phyloP scores from a whole-genome alignment of 2,113 vertebrate genomes.

The Crotophaga sulcirostris region DNA sequence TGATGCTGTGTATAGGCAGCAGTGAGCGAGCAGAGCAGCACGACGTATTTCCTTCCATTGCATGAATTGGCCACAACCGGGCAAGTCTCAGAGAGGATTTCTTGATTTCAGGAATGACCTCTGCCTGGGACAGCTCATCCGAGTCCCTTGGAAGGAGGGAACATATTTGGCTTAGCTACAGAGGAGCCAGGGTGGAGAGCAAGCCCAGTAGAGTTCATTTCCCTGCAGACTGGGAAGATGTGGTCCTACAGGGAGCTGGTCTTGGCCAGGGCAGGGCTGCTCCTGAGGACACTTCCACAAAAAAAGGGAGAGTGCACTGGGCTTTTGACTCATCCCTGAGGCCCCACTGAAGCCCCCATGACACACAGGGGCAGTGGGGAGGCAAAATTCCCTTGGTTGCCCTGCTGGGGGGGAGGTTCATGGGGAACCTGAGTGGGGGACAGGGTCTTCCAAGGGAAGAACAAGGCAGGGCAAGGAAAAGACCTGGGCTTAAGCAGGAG shows the following conservation, averaged over 20 bases:
- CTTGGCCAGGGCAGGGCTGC: not conserved
- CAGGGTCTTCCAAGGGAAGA: not conserved
- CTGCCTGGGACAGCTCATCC: not conserved
- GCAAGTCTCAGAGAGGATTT: not conserved
- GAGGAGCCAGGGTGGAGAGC: not conserved
- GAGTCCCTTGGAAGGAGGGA: not conserved
- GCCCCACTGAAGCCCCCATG: not conserved
- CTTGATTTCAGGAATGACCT: not conserved
- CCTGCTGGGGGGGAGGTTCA: not conserved
- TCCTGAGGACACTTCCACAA: not conserved
- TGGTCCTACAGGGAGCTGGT: not conserved
- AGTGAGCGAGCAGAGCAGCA: not conserved
- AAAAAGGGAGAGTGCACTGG: not conserved
- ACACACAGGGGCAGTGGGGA: not conserved
- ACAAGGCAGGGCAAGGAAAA: not conserved
- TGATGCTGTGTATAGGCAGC: too few relatives aligned
- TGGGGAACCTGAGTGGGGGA: not conserved
- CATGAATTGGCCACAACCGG: not conserved
- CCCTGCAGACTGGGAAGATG: not conserved
- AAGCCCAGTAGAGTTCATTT: not conserved
- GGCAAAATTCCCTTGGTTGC: not conserved
- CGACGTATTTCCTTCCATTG: not conserved
- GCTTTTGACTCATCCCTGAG: not conserved
- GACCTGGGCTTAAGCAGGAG: not conserved
- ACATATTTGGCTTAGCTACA: not conserved